Percentiles rank a stretch among this genome's conserved stretches.
phyloP scores from a whole-genome alignment of 2,113 vertebrate genomes.

The Odocoileus hemionus region DNA sequence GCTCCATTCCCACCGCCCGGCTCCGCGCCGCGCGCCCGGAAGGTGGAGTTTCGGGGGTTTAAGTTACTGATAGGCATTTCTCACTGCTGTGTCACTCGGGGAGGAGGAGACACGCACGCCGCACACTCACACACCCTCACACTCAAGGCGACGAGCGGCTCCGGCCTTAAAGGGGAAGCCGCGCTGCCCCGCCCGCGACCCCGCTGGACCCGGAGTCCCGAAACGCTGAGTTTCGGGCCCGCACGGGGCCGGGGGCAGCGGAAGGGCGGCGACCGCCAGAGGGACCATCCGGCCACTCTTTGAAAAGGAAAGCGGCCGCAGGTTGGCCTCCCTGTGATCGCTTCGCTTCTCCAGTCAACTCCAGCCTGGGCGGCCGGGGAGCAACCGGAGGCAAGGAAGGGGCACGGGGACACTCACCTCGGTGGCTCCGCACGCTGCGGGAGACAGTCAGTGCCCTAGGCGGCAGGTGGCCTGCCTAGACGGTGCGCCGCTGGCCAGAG shows the following conservation, averaged over 20 bases:
- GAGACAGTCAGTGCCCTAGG: background rate
- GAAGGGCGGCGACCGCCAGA: background rate
- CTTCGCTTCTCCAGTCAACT: background rate
- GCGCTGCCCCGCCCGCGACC: constrained; percentile 49
- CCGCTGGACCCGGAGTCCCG: background rate
- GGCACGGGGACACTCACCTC: background rate
- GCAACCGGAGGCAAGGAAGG: background rate
- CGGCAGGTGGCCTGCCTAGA: background rate
- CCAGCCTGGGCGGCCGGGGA: background rate
- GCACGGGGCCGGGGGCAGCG: background rate
- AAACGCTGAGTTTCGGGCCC: background rate
- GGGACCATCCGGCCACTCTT: background rate
- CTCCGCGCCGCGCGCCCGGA: constrained; percentile 86
- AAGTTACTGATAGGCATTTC: constrained; percentile 89
- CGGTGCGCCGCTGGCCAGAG: background rate
- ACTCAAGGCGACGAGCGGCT: constrained; percentile 67
- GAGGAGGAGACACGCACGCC: constrained; percentile 86
- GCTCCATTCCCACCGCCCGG: constrained; percentile 86
- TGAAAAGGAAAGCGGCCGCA: background rate
- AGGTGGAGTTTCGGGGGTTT: constrained; percentile 88
- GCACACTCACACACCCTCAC: constrained; percentile 73
- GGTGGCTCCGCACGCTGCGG: background rate
- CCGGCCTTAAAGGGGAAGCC: constrained; percentile 86
- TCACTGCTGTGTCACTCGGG: constrained; percentile 84
- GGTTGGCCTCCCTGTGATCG: background rate